A percentile compares a stretch with the other conserved stretches of the same genome.
Evolutionary conservation across 2,888 invertebrate genomes (phyloP).

Genomic region (Hoplodrina ambigua): DNA sequence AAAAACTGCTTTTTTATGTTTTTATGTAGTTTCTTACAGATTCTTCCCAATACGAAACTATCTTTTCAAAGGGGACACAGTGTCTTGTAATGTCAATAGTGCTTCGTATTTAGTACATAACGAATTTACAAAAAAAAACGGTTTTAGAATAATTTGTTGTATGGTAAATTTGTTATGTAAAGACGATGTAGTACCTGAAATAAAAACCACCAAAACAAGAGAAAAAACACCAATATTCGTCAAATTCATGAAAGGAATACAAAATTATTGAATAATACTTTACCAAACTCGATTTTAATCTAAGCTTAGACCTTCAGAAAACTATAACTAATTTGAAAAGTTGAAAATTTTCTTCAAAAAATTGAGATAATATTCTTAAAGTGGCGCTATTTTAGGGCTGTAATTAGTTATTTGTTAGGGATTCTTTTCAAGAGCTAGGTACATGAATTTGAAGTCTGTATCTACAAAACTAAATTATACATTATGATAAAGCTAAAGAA

Average conservation of each 20-base stretch:
- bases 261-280: conserved; percentile 15
- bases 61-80: no score
- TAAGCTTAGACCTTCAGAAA: conserved; percentile 14
- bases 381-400: conserved; percentile 2
- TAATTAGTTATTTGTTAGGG: conserved; percentile 34
- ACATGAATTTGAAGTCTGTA: conserved; percentile 37
- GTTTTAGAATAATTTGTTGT: no score
- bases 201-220: no score
- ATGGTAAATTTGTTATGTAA: no score
- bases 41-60: no score
- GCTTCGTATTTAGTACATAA: no score
- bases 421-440: conserved; percentile 15
- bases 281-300: conserved; percentile 26
- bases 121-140: no score
- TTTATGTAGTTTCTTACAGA: no score
- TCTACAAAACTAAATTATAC: no score
- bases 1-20: no score
- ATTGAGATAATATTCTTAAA: conserved; percentile 12
- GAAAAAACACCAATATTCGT: neutral
- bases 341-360: conserved; percentile 22
- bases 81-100: no score
- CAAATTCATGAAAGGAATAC: conserved; percentile 16
- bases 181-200: no score
- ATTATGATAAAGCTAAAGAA: neutral
- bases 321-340: conserved; percentile 25